Evolutionary conservation across 2,113 vertebrate genomes (phyloP), one percentile per base, ranked within the genome.

Genomic region (Dryoscopus gambensis): DNA sequence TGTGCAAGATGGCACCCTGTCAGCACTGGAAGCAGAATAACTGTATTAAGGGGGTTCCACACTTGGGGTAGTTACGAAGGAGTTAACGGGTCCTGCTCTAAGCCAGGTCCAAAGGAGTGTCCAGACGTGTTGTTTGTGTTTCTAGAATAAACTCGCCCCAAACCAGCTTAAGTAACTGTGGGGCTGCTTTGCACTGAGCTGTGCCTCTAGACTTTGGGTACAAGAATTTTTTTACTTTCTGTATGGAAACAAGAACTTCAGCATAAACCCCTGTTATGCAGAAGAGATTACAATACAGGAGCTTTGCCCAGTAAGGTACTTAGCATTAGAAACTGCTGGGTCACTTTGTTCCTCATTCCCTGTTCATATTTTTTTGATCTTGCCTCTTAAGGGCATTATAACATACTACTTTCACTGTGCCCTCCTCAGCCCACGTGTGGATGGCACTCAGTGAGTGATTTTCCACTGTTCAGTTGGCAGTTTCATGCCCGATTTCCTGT

Each of bases 401-500:
- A 39, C 4, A 5, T 53, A 44, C 25, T 62, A 12, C 39, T 77
- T 57, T 47, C 13, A 3, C 24, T 44, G 46, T 64, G n/a, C 49
- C n/a, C 39, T 74, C 50, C 37, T 46, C 62, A 71, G 53, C 59
- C 63, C 57, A 27, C 7, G 3, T 84, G 55, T 56, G 52, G 76
- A 81, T n/a, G 24, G 52, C 23, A 71, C 31, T 87, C 49, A 20
- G 44, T 27, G 53, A 68, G 20, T 57, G 52, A 74, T 95, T 95
- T 91, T 92, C 92, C 90, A 74, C 80, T 82, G 77, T 55, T 90
- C 79, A 64, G 11, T 68, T 83, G 83, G 85, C 73, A 90, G 68
- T 63, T 90, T 85, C 44, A 86, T 88, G 75, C 71, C 83, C 2
- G 1, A 92, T 93, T 97, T 96, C 96, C 88, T 96, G 83, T 23